Evolutionary conservation across 2,113 vertebrate species (phyloP), one percentile per base, ranked within the genome.

Genomic region (Antechinus stuartii): DNA sequence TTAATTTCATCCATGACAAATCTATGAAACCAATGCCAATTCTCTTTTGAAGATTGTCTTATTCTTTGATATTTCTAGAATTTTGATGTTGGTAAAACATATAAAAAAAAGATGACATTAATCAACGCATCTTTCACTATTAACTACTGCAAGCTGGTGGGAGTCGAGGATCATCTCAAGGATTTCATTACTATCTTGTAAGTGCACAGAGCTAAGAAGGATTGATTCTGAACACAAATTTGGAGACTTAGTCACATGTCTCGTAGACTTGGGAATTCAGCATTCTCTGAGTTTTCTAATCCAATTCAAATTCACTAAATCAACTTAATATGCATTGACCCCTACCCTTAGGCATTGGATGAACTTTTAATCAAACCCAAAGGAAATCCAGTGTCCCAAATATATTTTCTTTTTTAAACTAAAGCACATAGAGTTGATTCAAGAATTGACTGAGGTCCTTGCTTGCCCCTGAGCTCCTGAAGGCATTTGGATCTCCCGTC

Each of bases 61-160:
- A 47, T 0, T 96, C 0, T 90, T 19, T 92, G 24, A 3, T 76
- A 0, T 95, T 98, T 97, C 94, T 92, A 99, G 99, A 99, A 99
- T 98, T 99, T 99, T 97, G 99, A 99, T 42, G 95, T 99, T 30
- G 99, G 99, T 53, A 99, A 98, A 98, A 98, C 94, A 2, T 99
- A 99, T 97, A 99, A 98, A 98, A 99, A 99, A 98, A 99, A 99
- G 98, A 93, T 99, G 0, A 54, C 97, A 1, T 95, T 99, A 98
- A 99, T 98, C 25, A 99, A 99, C 42, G 97, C 98, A 95, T 99
- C 99, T 95, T 99, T 99, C 97, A 57, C 92, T 1, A 98, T 99
- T 22, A 99, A 99, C 97, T 98, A 97, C 98, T 99, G 99, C 98
- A 99, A 97, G 96, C 97, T 99, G 27, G 94, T 99, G 22, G 98